Conservation (phyloP, 2,888 invertebrate species). For the Ganaspis brasiliensis region DNA sequence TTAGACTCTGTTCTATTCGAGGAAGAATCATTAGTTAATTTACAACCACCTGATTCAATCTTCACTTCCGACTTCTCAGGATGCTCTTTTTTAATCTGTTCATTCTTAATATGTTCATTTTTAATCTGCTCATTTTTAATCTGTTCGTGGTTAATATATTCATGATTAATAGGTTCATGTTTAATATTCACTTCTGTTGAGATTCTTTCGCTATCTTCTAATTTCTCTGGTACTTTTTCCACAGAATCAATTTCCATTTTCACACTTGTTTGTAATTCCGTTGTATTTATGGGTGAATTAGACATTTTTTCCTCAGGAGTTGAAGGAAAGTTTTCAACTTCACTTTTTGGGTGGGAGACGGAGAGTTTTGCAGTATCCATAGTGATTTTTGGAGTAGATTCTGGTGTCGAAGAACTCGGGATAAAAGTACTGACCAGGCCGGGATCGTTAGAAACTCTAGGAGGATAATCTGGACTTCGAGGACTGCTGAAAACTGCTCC, state of each 20-base stretch:
- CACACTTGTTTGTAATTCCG: background rate
- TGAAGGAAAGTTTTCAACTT: slow-evolving; percentile 1
- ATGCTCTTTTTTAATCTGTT: slow-evolving; percentile 69
- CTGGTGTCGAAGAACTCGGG: slow-evolving; percentile 45
- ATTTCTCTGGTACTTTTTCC: slow-evolving; percentile 41
- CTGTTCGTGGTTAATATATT: too few species aligned
- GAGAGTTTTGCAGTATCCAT: slow-evolving; percentile 37
- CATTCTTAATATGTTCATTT: too few species aligned
- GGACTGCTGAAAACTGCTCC: slow-evolving; percentile 74
- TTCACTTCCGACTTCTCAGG: slow-evolving; percentile 55
- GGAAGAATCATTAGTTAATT: slow-evolving; percentile 47
- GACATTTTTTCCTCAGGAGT: background rate
- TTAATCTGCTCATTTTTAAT: too few species aligned
- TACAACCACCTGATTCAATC: slow-evolving; percentile 52
- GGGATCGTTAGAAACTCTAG: slow-evolving; percentile 71
- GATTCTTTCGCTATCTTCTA: slow-evolving; percentile 52
- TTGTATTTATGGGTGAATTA: background rate
- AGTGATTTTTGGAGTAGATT: slow-evolving; percentile 42
- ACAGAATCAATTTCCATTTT: slow-evolving; percentile 35
- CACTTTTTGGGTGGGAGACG: slow-evolving; percentile 29
- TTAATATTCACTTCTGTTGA: slow-evolving; percentile 49
- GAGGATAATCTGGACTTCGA: slow-evolving; percentile 78
- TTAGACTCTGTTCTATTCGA: slow-evolving; percentile 48
- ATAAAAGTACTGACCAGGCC: slow-evolving; percentile 66
- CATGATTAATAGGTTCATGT: too few species aligned